Percentiles rank a stretch among this genome's conserved stretches.
Evolutionary conservation across 2,797 vertebrate species (phyloP).

Genomic region (Poecilia velifera): DNA sequence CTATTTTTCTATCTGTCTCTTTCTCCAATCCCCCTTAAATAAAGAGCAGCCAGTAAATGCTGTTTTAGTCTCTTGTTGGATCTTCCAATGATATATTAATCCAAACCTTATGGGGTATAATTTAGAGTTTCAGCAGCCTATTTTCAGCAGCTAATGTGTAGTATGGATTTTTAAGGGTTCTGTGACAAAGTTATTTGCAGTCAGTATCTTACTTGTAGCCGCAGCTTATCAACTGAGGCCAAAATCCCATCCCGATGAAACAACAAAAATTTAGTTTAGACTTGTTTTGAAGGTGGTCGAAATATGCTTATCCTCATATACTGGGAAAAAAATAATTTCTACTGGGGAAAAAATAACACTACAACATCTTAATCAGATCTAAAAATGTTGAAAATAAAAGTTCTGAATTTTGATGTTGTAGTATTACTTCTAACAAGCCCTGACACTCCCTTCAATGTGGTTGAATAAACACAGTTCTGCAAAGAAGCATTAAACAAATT

Average conservation of each 20-base stretch:
- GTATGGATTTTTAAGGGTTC: not conserved
- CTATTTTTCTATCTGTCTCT: slow-evolving; percentile 10
- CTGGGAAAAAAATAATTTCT: not conserved
- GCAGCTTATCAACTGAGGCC: not conserved
- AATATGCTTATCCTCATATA: not conserved
- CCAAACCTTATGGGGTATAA: not conserved
- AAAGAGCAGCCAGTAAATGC: not conserved
- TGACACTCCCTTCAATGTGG: not conserved
- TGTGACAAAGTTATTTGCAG: not conserved
- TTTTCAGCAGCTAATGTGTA: not conserved
- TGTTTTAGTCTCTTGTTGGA: slow-evolving; percentile 12
- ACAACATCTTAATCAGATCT: no score
- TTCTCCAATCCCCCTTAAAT: slow-evolving; percentile 9
- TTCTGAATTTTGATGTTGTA: not conserved
- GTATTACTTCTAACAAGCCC: not conserved
- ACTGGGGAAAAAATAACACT: not conserved
- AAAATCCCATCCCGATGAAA: not conserved
- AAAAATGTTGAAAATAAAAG: no score
- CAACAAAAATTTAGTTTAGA: not conserved
- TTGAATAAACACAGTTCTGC: not conserved
- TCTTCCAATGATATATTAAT: not conserved
- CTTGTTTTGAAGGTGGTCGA: not conserved
- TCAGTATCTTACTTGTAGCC: not conserved
- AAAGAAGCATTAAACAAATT: not conserved
- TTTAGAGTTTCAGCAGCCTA: not conserved